Conservation (phyloP, 2,888 invertebrate genomes). For the Acanthosepion lycidas region DNA sequence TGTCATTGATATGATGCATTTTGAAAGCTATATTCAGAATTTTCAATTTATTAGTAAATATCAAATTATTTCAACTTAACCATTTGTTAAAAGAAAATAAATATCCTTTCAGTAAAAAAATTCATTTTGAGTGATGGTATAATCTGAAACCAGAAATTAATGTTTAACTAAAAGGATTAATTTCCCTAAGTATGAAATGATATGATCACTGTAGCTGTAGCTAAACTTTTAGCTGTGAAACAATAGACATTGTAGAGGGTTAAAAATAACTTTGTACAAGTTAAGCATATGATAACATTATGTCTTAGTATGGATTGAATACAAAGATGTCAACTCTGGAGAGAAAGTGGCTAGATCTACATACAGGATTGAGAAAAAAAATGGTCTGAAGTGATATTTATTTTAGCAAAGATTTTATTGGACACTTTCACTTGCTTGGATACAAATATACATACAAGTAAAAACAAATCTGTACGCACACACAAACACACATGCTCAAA, state of each 20-base stretch:
- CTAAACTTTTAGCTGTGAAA: background rate
- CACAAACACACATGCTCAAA: background rate
- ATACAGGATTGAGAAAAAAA: background rate
- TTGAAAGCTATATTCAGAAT: background rate
- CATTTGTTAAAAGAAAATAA: too few relatives aligned
- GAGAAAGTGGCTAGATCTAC: background rate
- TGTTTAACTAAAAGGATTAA: background rate
- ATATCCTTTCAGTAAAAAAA: background rate
- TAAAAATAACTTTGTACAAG: background rate
- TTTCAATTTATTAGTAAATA: background rate
- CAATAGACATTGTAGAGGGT: background rate
- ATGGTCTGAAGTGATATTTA: background rate
- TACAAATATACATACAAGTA: background rate
- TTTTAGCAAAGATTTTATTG: background rate
- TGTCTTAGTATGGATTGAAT: background rate
- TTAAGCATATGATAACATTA: background rate
- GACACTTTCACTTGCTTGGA: background rate
- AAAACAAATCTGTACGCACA: background rate
- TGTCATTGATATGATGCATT: background rate
- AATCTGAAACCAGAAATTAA: background rate
- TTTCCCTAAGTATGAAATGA: background rate
- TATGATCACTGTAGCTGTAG: background rate
- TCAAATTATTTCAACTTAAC: background rate
- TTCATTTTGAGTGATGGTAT: background rate
- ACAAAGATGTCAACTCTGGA: slow-evolving; percentile 15